Evolutionary conservation across 2,888 invertebrate species (phyloP).

Genomic region (Drepana falcataria): DNA sequence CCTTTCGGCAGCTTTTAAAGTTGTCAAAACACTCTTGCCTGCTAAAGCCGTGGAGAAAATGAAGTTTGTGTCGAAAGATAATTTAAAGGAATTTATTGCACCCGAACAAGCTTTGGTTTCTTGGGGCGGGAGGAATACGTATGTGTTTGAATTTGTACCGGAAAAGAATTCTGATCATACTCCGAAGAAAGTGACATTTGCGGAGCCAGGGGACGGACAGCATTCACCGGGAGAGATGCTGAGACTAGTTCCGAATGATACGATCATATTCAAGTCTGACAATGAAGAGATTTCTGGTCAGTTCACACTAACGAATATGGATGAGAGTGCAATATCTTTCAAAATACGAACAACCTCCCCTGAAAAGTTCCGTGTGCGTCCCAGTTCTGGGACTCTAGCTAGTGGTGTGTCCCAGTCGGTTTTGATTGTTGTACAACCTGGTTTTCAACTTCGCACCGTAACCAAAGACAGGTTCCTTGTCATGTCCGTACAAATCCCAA

Average conservation of each 20-base stretch:
- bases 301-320: constrained; percentile 84
- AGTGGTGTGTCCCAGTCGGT: constrained; percentile 82
- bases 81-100: constrained; percentile 85
- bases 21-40: constrained; percentile 92
- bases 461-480: constrained; percentile 92
- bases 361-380: constrained; percentile 95
- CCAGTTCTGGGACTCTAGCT: constrained; percentile 87
- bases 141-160: constrained; percentile 84
- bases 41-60: constrained; percentile 93
- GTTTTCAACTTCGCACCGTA: constrained; percentile 82
- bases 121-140: constrained; percentile 90
- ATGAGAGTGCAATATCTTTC: constrained; percentile 68
- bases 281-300: constrained; percentile 83
- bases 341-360: constrained; percentile 97
- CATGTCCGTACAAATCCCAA: constrained; percentile 86
- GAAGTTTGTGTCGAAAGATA: constrained; percentile 88
- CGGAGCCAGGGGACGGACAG: constrained; percentile 52
- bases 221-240: constrained; percentile 78
- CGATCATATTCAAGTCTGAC: constrained; percentile 83
- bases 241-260: constrained; percentile 82
- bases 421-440: constrained; percentile 86
- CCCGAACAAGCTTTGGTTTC: constrained; percentile 84
- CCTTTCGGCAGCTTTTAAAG: constrained; percentile 92
- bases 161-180: constrained; percentile 70
- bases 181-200: constrained; percentile 70